Evolutionary conservation across 1,140 invertebrate genomes (phyloP), one percentile per base, ranked within the genome.

Genomic region (Scaptomyza montana): DNA sequence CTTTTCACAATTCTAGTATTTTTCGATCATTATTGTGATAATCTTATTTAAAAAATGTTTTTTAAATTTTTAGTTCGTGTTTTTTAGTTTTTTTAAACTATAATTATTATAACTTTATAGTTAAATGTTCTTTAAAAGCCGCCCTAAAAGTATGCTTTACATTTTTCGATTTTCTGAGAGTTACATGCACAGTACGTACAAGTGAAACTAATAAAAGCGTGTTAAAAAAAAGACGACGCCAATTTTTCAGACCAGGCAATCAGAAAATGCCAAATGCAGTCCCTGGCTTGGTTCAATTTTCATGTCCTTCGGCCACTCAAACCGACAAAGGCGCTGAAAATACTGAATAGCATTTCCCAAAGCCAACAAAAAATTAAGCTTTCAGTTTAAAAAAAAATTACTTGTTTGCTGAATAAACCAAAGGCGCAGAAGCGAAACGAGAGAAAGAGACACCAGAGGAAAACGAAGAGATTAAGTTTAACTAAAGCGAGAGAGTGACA

Each of bases 261-360:
- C 79, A 79, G 79, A 77, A 78, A 73, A 59, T 87, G 84, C 66
- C 84, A 84, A 87, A 57, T 67, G 56, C 84, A 87, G 56, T 61
- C 49, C 60, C 33, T 54, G 7, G 57, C 69, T 55, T 62, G 36
- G 45, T 25, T 30, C 43, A 63, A 66, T 74, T 79, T 75, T 75
- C 61, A 64, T 64, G 67, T 70, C 66, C 72, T 54, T 77, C 60
- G 75, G 63, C 82, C 74, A 86, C 82, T 86, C 71, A 47, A 87
- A 70, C 49, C 75, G 62, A 89, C 79, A 84, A 84, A 87, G 79
- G 63, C 80, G 61, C 75, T 74, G 68, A 86, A 89, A 76, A 70
- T 78, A 82, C 84, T 87, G 73, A 87, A 82, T 67, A 54, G 41
- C 33, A 45, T 63, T 68, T 60, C 51, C 45, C 25, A 64, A 56